Percentiles rank a stretch among this genome's conserved stretches.
Evolutionary conservation across 2,888 invertebrate genomes (phyloP).

Genomic region (Iphiclides podalirius): DNA sequence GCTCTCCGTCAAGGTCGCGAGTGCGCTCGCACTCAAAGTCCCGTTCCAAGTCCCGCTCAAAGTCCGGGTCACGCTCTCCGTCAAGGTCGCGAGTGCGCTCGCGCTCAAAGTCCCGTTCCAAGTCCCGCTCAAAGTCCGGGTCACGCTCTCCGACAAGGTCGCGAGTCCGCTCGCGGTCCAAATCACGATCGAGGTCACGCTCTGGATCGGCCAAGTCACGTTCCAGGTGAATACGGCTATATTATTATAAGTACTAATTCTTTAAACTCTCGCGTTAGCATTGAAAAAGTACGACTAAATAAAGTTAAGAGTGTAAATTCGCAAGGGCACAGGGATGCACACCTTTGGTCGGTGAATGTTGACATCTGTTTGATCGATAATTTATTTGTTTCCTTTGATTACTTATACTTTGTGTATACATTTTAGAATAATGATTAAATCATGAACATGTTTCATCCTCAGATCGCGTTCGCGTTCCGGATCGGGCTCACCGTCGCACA

Average conservation of each 20-base stretch:
- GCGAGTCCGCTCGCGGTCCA: conserved; percentile 18
- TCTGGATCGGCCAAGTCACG: conserved; percentile 47
- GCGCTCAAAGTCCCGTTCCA: conserved; percentile 41
- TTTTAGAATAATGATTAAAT: conserved; percentile 16
- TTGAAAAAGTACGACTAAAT: too few species aligned
- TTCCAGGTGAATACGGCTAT: conserved; percentile 41
- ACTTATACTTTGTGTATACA: conserved; percentile 1
- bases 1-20: conserved; percentile 32
- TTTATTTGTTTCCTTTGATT: too few species aligned
- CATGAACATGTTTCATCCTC: conserved; percentile 27
- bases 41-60: conserved; percentile 29
- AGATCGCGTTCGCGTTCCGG: conserved; percentile 48
- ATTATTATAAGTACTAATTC: too few species aligned
- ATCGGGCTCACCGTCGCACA: conserved; percentile 45
- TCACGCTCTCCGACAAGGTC: conserved; percentile 35
- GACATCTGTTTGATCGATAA: too few species aligned
- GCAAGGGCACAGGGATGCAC: too few species aligned
- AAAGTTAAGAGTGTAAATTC: too few species aligned
- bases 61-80: conserved; percentile 37
- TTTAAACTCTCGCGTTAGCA: too few species aligned
- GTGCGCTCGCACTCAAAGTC: conserved; percentile 31
- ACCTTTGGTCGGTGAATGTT: too few species aligned
- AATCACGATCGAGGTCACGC: conserved; percentile 42
- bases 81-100: conserved; percentile 41
- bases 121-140: conserved; percentile 36